Conservation (phyloP, 2,888 invertebrate genomes). For the Drosophila rubida region DNA sequence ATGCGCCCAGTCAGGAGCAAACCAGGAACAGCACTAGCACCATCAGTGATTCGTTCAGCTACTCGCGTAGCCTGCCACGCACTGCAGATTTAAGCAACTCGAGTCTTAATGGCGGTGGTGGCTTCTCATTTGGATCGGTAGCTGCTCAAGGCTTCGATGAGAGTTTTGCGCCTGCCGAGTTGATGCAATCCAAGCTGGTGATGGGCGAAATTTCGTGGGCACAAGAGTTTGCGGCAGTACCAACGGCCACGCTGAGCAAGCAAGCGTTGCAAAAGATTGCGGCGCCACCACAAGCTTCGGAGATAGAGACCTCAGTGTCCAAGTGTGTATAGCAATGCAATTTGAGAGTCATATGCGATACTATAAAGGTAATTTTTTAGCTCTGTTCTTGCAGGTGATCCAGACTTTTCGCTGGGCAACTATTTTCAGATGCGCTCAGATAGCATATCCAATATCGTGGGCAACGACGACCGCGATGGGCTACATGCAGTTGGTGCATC, state of each 20-base stretch:
- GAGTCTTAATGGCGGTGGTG: slow-evolving; percentile 66
- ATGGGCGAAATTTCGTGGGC: slow-evolving; percentile 84
- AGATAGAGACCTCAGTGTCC: slow-evolving; percentile 63
- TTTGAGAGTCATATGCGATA: not conserved
- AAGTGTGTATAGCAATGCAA: slow-evolving; percentile 55
- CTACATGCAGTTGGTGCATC: slow-evolving; percentile 62
- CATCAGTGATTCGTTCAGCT: slow-evolving; percentile 61
- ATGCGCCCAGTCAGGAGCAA: slow-evolving; percentile 26
- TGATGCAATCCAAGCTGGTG: slow-evolving; percentile 81
- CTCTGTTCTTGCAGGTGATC: slow-evolving; percentile 74
- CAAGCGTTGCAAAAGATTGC: slow-evolving; percentile 67
- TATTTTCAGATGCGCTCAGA: slow-evolving; percentile 83
- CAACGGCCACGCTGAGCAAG: slow-evolving; percentile 75
- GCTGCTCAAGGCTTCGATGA: slow-evolving; percentile 50
- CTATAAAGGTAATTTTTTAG: slow-evolving; percentile 40
- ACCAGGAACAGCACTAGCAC: slow-evolving; percentile 36
- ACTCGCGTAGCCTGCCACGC: slow-evolving; percentile 76
- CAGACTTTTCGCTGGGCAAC: slow-evolving; percentile 82
- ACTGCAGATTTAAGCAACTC: slow-evolving; percentile 81
- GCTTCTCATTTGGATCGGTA: slow-evolving; percentile 63
- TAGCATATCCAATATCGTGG: slow-evolving; percentile 77
- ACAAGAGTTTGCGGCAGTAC: slow-evolving; percentile 82
- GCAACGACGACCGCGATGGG: slow-evolving; percentile 63
- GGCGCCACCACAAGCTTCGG: slow-evolving; percentile 33
- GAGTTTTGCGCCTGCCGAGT: slow-evolving; percentile 81